Evolutionary conservation across 2,888 invertebrate species (phyloP), one percentile per base, ranked within the genome.

Genomic region (Bombylius major): DNA sequence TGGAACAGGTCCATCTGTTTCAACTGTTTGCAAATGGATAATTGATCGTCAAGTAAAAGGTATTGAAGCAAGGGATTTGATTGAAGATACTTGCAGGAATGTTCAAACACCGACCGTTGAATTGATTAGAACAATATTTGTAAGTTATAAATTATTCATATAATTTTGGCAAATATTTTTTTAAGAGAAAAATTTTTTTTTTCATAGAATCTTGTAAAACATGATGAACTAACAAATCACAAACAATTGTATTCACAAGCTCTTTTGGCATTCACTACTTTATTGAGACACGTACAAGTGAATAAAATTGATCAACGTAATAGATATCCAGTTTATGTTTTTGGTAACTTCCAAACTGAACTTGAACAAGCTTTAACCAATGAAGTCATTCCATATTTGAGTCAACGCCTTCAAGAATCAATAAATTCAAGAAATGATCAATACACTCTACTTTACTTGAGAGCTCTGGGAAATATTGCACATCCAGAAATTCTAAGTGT

Each of bases 1-100:
- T 32, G 87, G 86, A 54, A 86, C 85, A 14, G 78, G 80, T 48
- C 84, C 86, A 3, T 82, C 86, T 51, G 78, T 84, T 62, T 66
- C 79, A 55, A 76, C 76, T 61, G 78, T 86, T 62, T 78, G 78
- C 63, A 68, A 78, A n/a, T 82, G 80, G 82, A 81, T 85, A 56
- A 67, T 76, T 60, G 75, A 67, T 53, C 74, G 75, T 50, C 78
- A 80, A 66, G 70, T 85, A 23, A 62, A 72, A 58, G 75, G 72
- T 13, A 70, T 76, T 54, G 82, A 84, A 72, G 85, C 84, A 23
- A 81, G 81, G 12, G 69, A 79, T 60, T 72, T 84, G 4, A 66
- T 87, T 12, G 70, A 78, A 31, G 70, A 77, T 50, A 67, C 84
- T 46, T 75, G 79, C 5, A 74, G 71, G 54, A 71, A 78, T 44